Evolutionary conservation across 2,797 vertebrate genomes (phyloP), one percentile per base, ranked within the genome.

Genomic region (Gambusia yucatana): DNA sequence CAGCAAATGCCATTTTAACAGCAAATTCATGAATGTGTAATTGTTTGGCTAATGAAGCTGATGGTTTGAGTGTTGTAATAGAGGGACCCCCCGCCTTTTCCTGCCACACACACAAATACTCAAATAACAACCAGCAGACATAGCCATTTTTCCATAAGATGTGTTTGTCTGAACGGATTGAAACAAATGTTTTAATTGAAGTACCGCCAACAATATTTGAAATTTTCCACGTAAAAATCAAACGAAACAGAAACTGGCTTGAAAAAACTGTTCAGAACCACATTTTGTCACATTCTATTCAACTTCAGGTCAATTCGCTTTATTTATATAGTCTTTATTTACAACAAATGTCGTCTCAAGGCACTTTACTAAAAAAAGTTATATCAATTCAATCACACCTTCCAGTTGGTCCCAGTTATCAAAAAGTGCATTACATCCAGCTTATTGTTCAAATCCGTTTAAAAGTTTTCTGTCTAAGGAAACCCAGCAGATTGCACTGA

Each of bases 21-120:
- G 90, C 88, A 95, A 91, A 94, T 90, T 94, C 92, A 93, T 93
- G 93, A 94, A 95, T 93, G 88, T 86, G 87, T 94, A 93, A 95
- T 95, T 95, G 91, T 90, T 79, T 80, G 84, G 86, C 91, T 92
- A 93, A 94, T 94, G 88, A 94, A 93, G 86, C 90, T 94, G 91
- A 94, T 93, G 90, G 90, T 83, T 90, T 89, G 88, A 93, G 93
- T 92, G 91, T 92, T 90, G 84, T 84, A 87, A 88, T 85, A 86
- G 83, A 89, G 84, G 85, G 83, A 89, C 88, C 84, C 79, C 88
- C 90, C 77, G 83, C 85, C 84, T 91, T 75, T 41, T 25, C 9
- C 65, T 47, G 74, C 71, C 41, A 67, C 77, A 65, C 48, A 8
- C 14, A 22, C 41, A 65, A 44, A 44, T 11, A 44, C 28, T 4